These are phyloP conservation scores for Cephus pygmeus DNA, from an alignment of 2,888 invertebrate species.

Conservation along the genomic window DNA sequence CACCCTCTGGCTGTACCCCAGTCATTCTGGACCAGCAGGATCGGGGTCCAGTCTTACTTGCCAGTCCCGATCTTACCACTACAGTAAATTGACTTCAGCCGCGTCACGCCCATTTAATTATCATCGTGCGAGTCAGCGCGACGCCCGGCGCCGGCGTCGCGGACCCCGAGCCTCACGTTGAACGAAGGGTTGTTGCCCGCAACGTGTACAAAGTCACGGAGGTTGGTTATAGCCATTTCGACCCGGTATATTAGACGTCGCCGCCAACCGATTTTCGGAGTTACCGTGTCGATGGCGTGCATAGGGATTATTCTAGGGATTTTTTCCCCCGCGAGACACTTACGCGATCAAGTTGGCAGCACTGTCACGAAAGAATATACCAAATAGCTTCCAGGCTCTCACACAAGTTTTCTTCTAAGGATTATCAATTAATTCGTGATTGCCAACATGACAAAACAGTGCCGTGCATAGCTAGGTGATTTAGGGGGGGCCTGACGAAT, in stretches of 20 bases:
- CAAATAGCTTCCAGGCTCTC: too few species aligned
- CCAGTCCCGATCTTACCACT: constrained; percentile 17
- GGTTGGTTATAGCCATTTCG: neutral
- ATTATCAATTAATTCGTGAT: too few species aligned
- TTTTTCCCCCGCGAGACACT: neutral
- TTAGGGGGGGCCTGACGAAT: neutral
- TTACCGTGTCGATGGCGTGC: neutral
- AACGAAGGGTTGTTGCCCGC: neutral
- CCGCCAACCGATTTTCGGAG: neutral
- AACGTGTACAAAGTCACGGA: neutral
- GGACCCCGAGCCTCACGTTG: neutral
- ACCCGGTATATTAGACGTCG: too few species aligned
- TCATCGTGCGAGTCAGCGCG: constrained; percentile 7
- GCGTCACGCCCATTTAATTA: constrained; percentile 18
- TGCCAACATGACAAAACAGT: too few species aligned
- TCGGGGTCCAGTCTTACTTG: constrained; percentile 21
- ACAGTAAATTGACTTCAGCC: constrained; percentile 24
- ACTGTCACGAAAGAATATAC: neutral
- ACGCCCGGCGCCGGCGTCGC: constrained; percentile 4
- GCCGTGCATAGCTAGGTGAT: neutral
- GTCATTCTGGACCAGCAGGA: constrained; percentile 17
- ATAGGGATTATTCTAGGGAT: neutral
- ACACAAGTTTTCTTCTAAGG: too few species aligned
- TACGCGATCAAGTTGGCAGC: neutral
- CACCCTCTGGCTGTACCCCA: constrained; percentile 4